These are phyloP conservation scores for Gymnopithys bicolor DNA, from an alignment of 2,797 vertebrate species.

Conservation along the genomic window DNA sequence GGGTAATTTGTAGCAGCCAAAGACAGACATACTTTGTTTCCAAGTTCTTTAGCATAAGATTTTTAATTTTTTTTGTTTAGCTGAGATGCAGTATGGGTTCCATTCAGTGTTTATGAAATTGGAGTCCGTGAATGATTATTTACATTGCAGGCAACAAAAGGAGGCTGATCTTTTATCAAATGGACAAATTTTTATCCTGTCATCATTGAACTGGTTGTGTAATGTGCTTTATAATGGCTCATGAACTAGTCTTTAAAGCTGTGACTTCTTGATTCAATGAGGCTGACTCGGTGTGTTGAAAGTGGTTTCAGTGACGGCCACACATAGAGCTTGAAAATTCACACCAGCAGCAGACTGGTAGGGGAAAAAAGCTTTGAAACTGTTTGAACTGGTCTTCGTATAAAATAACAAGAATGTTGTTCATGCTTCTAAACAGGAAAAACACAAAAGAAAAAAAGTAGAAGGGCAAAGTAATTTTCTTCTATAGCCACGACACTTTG, in stretches of 20 bases:
- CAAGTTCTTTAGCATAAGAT: background rate
- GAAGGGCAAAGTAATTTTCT: background rate
- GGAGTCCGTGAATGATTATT: background rate
- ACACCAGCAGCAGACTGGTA: constrained; percentile 6
- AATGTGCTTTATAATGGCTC: constrained; percentile 13
- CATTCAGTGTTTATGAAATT: background rate
- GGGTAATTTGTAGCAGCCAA: background rate
- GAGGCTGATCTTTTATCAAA: constrained; percentile 41
- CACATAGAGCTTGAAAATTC: constrained; percentile 63
- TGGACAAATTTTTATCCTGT: background rate
- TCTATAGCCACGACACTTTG: background rate
- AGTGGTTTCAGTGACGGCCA: constrained; percentile 22
- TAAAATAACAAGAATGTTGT: constrained; percentile 40
- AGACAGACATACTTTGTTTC: constrained; percentile 1
- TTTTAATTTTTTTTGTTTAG: background rate
- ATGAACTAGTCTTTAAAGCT: constrained; percentile 10
- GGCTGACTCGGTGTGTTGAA: background rate
- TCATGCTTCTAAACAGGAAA: constrained; percentile 59
- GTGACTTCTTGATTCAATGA: constrained; percentile 34
- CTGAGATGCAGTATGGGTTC: background rate
- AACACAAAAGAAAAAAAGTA: constrained; percentile 6
- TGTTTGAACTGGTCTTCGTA: constrained; percentile 31
- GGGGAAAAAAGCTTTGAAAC: constrained; percentile 27
- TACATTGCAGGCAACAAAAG: background rate
- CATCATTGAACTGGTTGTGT: background rate